Conservation (phyloP, 1,140 invertebrate genomes). For the Teleogryllus occipitalis region DNA sequence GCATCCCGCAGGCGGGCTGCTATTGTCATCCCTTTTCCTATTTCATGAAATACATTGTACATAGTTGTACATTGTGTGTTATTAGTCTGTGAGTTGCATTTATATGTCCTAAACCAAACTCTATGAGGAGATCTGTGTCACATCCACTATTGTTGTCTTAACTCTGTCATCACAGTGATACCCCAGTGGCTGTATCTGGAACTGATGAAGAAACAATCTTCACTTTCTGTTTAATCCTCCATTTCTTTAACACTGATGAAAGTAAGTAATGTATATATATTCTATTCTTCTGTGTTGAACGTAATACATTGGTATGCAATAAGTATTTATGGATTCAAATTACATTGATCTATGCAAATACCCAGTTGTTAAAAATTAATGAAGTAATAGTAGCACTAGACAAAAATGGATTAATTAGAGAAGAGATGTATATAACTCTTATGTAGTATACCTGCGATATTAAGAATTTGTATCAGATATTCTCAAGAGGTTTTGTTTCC, state of each 20-base stretch:
- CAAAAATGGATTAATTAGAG: neutral
- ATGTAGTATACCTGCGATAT: neutral
- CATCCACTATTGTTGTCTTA: neutral
- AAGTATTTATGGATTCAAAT: neutral
- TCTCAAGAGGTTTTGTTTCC: neutral
- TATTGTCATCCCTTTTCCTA: neutral
- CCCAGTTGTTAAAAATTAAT: neutral
- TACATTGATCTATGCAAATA: neutral
- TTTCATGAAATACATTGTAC: neutral
- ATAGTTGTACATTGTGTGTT: neutral
- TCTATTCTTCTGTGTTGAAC: neutral
- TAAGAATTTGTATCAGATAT: constrained; percentile 6
- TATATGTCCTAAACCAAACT: neutral
- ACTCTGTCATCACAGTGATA: neutral
- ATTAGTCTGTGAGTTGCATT: neutral
- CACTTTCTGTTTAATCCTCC: neutral
- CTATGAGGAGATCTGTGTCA: neutral
- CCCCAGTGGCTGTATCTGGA: neutral
- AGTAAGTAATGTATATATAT: neutral
- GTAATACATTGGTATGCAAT: constrained; percentile 5
- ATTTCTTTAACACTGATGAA: neutral
- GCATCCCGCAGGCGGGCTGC: neutral
- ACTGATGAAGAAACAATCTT: neutral
- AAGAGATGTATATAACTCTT: neutral
- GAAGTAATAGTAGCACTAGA: neutral